Conservation (phyloP, 2,113 vertebrate species). For the Chloropsis cyanopogon region DNA sequence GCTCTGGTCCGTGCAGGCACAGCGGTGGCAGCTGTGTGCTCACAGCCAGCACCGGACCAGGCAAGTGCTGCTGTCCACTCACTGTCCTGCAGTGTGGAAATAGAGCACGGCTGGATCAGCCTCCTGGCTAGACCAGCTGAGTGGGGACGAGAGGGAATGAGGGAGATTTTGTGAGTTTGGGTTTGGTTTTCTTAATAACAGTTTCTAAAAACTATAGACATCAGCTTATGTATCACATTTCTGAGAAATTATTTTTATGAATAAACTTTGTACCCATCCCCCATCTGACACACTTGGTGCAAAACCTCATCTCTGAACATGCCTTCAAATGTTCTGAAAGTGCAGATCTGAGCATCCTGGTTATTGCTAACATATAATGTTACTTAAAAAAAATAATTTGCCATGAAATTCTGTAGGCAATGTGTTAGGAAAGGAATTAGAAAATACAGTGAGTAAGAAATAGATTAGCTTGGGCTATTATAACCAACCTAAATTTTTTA, state of each 20-base stretch:
- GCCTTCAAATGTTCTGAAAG: conserved; percentile 8
- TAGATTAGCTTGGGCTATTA: conserved; percentile 59
- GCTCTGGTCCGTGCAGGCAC: background rate
- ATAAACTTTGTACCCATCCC: background rate
- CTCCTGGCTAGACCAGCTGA: background rate
- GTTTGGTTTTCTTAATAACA: background rate
- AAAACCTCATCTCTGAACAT: background rate
- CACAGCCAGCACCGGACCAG: background rate
- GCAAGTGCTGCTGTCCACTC: background rate
- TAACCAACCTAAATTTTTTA: conserved; percentile 54
- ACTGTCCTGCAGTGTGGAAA: background rate
- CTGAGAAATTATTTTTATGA: background rate
- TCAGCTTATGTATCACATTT: background rate
- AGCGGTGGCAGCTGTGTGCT: background rate
- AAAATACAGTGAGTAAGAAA: conserved; percentile 55
- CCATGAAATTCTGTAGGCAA: conserved; percentile 44
- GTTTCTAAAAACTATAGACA: background rate
- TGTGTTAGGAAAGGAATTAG: conserved; percentile 50
- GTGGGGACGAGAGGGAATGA: background rate
- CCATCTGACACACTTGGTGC: background rate
- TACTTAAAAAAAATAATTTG: conserved; percentile 40
- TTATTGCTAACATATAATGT: conserved; percentile 12
- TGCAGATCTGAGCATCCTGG: background rate
- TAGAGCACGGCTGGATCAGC: background rate
- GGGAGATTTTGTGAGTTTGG: background rate